These are phyloP conservation scores for Alosa sapidissima DNA, from an alignment of 2,797 vertebrate species.

Conservation along the genomic window DNA sequence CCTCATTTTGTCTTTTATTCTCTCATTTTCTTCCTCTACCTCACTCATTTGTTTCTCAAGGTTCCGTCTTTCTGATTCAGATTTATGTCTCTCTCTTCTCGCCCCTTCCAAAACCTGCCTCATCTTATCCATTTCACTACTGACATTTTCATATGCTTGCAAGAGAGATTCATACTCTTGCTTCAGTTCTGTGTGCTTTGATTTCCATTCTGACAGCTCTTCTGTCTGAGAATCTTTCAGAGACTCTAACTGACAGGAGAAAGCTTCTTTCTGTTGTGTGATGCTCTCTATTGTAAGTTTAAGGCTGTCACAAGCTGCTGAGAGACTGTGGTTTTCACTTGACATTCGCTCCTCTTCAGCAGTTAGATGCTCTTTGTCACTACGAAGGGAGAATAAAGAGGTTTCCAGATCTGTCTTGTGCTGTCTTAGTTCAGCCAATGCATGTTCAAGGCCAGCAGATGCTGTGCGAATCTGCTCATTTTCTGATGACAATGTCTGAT, in stretches of 20 bases:
- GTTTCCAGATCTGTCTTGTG: constrained; percentile 64
- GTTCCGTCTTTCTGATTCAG: constrained; percentile 66
- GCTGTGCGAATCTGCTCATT: constrained; percentile 64
- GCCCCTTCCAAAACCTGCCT: constrained; percentile 78
- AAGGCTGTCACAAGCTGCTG: constrained; percentile 84
- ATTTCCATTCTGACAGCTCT: constrained; percentile 86
- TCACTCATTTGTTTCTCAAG: constrained; percentile 66
- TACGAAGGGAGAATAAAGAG: constrained; percentile 27
- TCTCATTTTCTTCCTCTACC: constrained; percentile 69
- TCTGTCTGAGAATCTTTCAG: constrained; percentile 86
- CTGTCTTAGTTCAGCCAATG: constrained; percentile 59
- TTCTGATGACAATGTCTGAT: constrained; percentile 63
- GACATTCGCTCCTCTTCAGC: constrained; percentile 68
- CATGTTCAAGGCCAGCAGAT: constrained; percentile 56
- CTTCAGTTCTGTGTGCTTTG: constrained; percentile 82
- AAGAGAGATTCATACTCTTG: constrained; percentile 87
- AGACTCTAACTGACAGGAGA: constrained; percentile 86
- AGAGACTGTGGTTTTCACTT: constrained; percentile 81
- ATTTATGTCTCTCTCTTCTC: constrained; percentile 82
- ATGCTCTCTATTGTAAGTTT: constrained; percentile 87
- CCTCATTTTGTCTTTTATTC: constrained; percentile 71
- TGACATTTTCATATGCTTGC: constrained; percentile 85
- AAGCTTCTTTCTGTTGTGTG: constrained; percentile 87
- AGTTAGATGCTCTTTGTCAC: constrained; percentile 67
- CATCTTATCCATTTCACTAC: constrained; percentile 87